phyloP scores from a whole-genome alignment of 2,113 vertebrate genomes.

The Erythrocebus patas region DNA sequence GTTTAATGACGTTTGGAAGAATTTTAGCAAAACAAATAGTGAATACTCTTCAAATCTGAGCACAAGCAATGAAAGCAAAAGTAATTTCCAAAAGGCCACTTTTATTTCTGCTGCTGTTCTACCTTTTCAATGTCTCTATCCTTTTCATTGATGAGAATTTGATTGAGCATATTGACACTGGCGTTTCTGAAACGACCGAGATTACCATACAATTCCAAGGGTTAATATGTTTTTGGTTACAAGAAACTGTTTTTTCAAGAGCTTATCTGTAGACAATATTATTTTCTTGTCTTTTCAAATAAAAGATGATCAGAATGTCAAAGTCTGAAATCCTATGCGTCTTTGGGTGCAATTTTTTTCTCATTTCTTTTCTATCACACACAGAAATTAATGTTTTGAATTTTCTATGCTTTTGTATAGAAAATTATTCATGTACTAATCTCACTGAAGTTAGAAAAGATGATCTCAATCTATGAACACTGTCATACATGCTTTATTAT shows the following conservation, averaged over 20 bases:
- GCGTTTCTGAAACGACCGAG: background rate
- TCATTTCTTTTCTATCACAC: background rate
- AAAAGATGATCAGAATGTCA: background rate
- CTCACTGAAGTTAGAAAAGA: slow-evolving; percentile 35
- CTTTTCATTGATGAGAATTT: background rate
- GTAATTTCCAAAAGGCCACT: background rate
- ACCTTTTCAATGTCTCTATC: background rate
- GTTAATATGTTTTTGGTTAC: slow-evolving; percentile 31
- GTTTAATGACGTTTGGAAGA: slow-evolving; percentile 30
- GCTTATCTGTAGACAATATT: background rate
- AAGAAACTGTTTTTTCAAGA: slow-evolving; percentile 34
- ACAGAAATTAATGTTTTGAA: slow-evolving; percentile 38
- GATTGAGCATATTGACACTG: background rate
- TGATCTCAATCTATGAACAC: background rate
- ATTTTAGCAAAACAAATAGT: slow-evolving; percentile 19
- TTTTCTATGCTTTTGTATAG: slow-evolving; percentile 14
- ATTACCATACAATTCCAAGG: background rate
- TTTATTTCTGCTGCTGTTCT: background rate
- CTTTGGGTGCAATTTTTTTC: background rate
- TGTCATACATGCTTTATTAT: background rate
- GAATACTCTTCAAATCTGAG: background rate
- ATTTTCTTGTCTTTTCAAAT: slow-evolving; percentile 42
- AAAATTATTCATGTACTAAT: slow-evolving; percentile 32
- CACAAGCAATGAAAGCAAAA: background rate
- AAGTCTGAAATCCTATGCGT: background rate